Base-by-base conservation (phyloP, 2,113 vertebrate species). In the Lynx canadensis region DNA sequence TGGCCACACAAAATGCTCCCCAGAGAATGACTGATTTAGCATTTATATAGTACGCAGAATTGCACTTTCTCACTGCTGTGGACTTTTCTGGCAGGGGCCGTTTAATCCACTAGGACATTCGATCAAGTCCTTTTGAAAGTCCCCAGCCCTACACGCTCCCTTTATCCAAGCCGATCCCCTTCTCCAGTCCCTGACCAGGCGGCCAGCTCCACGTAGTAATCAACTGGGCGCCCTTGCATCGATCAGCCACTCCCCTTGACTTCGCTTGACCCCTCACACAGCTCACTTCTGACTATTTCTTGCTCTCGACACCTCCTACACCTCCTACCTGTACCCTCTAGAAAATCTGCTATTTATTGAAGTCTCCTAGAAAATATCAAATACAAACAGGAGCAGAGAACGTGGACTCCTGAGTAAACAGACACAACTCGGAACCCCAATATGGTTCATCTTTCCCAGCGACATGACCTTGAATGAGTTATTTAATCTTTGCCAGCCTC, bases 21-120 rank as follows among this genome's bases (percentile, higher is more conserved):
- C 9, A 10, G 36, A 76, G 63, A 71, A 63, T 2, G 16, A 84
- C 55, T 21, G 68, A 80, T 95, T 68, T 66, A 60, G 45, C 80
- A 38, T 95, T 68, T 88, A n/a, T 27, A 45, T 60, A 66, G 96
- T 55, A 5, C 33, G 11, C 50, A 31, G 33, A 19, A 21, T 50
- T 60, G 76, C 31, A 12, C 76, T 82, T 69, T 50, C 80, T 73
- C 76, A 41, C 69, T 36, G 76, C 65, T 27, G 69, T 18, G 66
- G 38, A 50, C 96, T 82, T 97, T 68, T 90, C 2, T 12, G 41
- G 55, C 76, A 16, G 73, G 52, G 66, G 52, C 38, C 88, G 60
- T 97, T 93, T 90, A 74, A 98, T 95, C 74, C 66, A 90, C 86
- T 38, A 73, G 50, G 79, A 52, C 55, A 87, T 94, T 90, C 65